phyloP scores from a whole-genome alignment of 2,797 vertebrate species.

The Sebastes goodei region DNA sequence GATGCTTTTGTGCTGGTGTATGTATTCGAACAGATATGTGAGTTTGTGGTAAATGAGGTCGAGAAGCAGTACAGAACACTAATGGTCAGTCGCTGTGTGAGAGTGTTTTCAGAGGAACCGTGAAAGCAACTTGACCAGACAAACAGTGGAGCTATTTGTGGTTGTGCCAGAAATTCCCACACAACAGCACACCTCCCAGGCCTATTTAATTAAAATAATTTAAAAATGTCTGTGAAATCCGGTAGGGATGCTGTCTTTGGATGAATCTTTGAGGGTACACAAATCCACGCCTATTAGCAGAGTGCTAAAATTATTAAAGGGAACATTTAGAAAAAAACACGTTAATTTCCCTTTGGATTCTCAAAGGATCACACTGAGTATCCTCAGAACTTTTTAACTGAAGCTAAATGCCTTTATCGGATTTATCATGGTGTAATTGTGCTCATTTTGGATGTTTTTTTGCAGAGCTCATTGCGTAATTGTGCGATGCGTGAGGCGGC shows the following conservation, averaged over 20 bases:
- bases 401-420: conserved; percentile 16
- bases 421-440: conserved; percentile 1
- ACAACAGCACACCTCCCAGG: background rate
- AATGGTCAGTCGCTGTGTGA: background rate
- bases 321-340: background rate
- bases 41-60: background rate
- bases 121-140: conserved; percentile 17
- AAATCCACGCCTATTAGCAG: background rate
- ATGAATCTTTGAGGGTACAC: background rate
- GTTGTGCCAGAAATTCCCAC: conserved; percentile 6
- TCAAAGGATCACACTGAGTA: background rate
- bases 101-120: background rate
- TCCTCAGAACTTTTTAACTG: background rate
- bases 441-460: conserved; percentile 23
- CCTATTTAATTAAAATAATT: conserved; percentile 8
- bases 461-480: conserved; percentile 3
- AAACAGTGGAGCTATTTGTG: conserved; percentile 24
- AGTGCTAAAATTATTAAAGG: background rate
- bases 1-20: background rate
- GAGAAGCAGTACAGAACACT: background rate
- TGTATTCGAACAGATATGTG: background rate
- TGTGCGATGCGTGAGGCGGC: background rate
- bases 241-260: background rate
- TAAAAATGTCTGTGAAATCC: conserved; percentile 10
- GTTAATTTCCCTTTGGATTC: background rate